Evolutionary conservation across 2,888 invertebrate species (phyloP).

Genomic region (Liopterus haemorrhoidalis): DNA sequence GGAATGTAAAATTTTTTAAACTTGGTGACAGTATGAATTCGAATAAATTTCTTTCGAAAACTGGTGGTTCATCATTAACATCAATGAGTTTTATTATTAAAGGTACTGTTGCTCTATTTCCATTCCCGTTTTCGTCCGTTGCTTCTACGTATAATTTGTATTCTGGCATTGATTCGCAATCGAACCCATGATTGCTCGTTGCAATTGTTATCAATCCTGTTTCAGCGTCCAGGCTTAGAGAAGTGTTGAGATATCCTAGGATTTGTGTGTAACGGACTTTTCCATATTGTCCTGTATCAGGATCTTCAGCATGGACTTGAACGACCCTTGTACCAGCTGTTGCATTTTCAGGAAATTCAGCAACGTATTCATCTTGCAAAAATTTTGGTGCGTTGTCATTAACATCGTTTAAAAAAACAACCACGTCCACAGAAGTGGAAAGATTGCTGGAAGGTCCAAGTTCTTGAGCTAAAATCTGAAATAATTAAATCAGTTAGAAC

Average conservation of each 20-base stretch:
- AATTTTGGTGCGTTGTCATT: conserved; percentile 88
- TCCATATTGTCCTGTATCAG: conserved; percentile 72
- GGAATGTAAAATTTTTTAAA: conserved; percentile 66
- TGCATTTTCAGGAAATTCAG: conserved; percentile 74
- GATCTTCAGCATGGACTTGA: conserved; percentile 73
- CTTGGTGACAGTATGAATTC: conserved; percentile 74
- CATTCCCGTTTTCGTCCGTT: conserved; percentile 77
- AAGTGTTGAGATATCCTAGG: conserved; percentile 70
- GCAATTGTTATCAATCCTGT: conserved; percentile 77
- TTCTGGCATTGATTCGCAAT: conserved; percentile 73
- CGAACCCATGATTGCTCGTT: conserved; percentile 68
- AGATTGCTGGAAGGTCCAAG: conserved; percentile 69
- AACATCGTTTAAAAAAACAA: conserved; percentile 74
- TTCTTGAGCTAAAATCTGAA: conserved; percentile 73
- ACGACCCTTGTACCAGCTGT: conserved; percentile 49
- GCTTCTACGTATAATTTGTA: conserved; percentile 80
- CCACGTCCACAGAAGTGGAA: conserved; percentile 67
- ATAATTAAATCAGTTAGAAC: conserved; percentile 30
- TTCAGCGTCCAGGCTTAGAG: conserved; percentile 68
- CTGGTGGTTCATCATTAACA: conserved; percentile 82
- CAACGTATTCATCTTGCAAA: conserved; percentile 63
- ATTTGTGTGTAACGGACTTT: conserved; percentile 73
- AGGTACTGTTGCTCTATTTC: conserved; percentile 67
- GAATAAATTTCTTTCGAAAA: conserved; percentile 72
- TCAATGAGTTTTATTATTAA: conserved; percentile 66